phyloP scores from a whole-genome alignment of 2,888 invertebrate species.

The Oasisia sp. region DNA sequence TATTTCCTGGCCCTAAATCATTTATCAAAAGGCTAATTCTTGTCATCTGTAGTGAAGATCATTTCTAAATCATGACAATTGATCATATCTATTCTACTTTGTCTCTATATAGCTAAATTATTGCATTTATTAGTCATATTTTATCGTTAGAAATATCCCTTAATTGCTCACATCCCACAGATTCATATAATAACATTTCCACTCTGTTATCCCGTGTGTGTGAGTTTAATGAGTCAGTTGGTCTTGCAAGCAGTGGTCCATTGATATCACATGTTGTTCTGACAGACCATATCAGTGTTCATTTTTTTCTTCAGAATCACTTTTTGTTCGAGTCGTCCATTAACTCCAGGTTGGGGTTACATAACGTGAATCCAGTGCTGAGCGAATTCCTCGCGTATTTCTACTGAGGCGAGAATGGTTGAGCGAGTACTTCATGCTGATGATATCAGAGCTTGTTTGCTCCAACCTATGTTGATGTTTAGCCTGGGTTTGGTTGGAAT shows the following conservation, averaged over 20 bases:
- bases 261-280: neutral
- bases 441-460: neutral
- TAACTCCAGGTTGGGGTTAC: neutral
- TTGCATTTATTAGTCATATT: neutral
- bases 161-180: neutral
- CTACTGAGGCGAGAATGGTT: neutral
- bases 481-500: neutral
- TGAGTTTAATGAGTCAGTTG: neutral
- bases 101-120: neutral
- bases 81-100: neutral
- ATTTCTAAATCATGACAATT: neutral
- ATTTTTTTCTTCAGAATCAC: neutral
- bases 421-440: neutral
- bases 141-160: neutral
- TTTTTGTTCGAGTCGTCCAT: neutral
- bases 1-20: neutral
- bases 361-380: neutral
- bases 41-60: neutral
- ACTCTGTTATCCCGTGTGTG: neutral
- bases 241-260: neutral
- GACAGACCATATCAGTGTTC: neutral
- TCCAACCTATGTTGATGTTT: neutral
- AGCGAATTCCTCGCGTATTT: neutral
- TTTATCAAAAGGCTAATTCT: neutral
- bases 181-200: neutral